Base-by-base conservation (phyloP, 1,140 invertebrate genomes). In the Drosophila orena region DNA sequence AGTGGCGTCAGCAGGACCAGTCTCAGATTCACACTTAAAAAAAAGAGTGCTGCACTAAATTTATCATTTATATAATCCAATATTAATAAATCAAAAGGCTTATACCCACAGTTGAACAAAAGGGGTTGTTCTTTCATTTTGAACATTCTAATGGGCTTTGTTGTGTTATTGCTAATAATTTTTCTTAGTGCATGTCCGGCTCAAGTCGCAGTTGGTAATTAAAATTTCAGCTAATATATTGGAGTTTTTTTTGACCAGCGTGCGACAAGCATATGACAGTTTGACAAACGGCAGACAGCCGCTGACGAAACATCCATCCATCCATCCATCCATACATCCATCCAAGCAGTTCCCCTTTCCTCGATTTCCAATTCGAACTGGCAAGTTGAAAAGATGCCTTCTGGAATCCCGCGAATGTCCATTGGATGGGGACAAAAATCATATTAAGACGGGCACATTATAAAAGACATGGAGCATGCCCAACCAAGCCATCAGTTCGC, bases 211-310 rank as follows among this genome's bases (percentile, higher is more conserved):
- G 71, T 54, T 50, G 50, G 80, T 89, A 89, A 85, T 90, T 89
- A 89, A 89, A 84, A 89, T 89, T 89, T 89, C 85, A 90, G 85
- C 85, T 90, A 90, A 90, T 89, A 89, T 90, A 84, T 89, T 71
- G 35, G 43, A 50, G 43, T 22, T 72, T 62, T 66, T 58, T 66
- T 17, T 22, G 37, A 42, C 34, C 73, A 73, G 81, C 81, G 77
- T 83, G 79, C 79, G 83, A 88, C 84, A 89, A 83, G 84, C 84
- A 89, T 89, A 89, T 89, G 84, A 89, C 84, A 89, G 85, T 89
- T 88, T 88, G 84, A 88, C 84, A 88, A 89, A 88, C 79, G 66
- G 84, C 68, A 70, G 68, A 70, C 68, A 70, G 68, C 50, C 81
- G 68, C 54, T 62, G 80, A 84, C 80, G 55, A 83, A 70, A 0